Evolutionary conservation across 2,888 invertebrate species (phyloP).

Genomic region (Harmothoe impar): DNA sequence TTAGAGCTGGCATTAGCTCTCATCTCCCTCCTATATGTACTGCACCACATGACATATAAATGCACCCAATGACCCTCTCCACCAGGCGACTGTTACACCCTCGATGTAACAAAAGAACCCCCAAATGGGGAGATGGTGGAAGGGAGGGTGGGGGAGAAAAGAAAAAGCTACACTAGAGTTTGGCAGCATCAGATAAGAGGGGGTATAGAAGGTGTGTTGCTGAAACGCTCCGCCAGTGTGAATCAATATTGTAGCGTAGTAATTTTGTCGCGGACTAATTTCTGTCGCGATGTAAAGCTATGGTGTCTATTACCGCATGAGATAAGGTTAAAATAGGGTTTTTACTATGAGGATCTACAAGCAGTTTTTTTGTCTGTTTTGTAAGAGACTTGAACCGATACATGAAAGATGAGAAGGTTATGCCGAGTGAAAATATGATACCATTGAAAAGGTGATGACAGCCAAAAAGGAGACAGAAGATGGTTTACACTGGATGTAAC

Average conservation of each 20-base stretch:
- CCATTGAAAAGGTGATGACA: neutral
- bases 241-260: neutral
- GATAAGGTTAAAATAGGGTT: neutral
- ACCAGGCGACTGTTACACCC: neutral
- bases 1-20: neutral
- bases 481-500: neutral
- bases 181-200: neutral
- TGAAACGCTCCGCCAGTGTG: neutral
- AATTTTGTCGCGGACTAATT: neutral
- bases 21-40: neutral
- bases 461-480: neutral
- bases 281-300: neutral
- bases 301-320: too few relatives aligned
- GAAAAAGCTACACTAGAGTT: neutral
- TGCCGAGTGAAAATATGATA: neutral
- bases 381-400: neutral
- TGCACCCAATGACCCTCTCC: constrained; percentile 19
- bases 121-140: neutral
- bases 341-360: neutral
- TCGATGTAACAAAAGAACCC: constrained; percentile 5
- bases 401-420: neutral
- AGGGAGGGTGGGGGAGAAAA: neutral
- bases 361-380: neutral
- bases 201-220: neutral
- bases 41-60: constrained; percentile 3